Evolutionary conservation across 1,140 invertebrate genomes (phyloP).

Genomic region (Cydia pomonella): DNA sequence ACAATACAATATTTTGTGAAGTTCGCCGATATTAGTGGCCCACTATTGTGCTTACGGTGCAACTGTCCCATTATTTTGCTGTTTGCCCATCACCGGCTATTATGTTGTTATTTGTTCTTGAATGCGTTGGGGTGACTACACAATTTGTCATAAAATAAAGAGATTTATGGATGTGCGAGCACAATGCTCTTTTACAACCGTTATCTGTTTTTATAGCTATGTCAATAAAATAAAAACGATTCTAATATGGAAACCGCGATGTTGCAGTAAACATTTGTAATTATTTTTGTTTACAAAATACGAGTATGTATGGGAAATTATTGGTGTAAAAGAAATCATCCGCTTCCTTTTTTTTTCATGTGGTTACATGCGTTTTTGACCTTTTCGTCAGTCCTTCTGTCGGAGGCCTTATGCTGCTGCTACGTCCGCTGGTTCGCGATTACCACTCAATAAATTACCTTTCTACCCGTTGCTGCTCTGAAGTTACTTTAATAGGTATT

Average conservation of each 20-base stretch:
- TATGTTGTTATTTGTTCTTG: conserved; percentile 76
- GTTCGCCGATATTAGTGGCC: conserved; percentile 57
- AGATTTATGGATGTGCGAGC: conserved; percentile 74
- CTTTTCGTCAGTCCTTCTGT: too few relatives aligned
- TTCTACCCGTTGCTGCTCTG: too few relatives aligned
- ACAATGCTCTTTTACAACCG: conserved; percentile 70
- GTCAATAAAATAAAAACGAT: conserved; percentile 71
- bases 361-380: too few relatives aligned
- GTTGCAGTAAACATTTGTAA: conserved; percentile 62
- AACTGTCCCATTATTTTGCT: conserved; percentile 60
- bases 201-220: conserved; percentile 74
- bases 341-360: not conserved
- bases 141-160: conserved; percentile 80
- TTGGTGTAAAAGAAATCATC: not conserved
- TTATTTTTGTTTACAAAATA: conserved; percentile 39
- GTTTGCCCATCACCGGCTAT: conserved; percentile 68
- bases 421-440: too few relatives aligned
- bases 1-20: conserved; percentile 63
- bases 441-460: too few relatives aligned
- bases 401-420: too few relatives aligned
- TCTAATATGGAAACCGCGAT: conserved; percentile 48
- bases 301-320: not conserved
- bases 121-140: conserved; percentile 62
- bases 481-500: too few relatives aligned
- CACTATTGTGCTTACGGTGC: conserved; percentile 69